These are phyloP conservation scores for Eurytoma adleriae DNA, from an alignment of 2,888 invertebrate genomes.

Conservation along the genomic window DNA sequence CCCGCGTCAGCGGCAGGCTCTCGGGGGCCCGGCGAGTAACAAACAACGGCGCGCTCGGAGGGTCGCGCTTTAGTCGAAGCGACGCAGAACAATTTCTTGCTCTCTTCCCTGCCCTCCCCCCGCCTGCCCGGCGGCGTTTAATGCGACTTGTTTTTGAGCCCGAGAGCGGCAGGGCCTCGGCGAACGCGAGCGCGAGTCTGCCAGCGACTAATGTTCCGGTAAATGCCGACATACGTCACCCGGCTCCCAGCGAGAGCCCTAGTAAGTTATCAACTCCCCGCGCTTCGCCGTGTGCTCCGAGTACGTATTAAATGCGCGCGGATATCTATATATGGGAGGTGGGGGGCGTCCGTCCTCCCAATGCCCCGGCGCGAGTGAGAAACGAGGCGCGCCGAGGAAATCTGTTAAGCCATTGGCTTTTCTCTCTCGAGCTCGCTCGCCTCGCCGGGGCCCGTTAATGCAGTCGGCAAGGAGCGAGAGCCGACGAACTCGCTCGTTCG, in stretches of 20 bases:
- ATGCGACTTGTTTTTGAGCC: constrained; percentile 53
- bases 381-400: constrained; percentile 39
- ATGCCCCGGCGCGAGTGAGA: constrained; percentile 19
- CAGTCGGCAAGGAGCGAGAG: background rate
- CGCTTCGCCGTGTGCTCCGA: background rate
- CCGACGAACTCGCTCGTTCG: background rate
- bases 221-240: constrained; percentile 59
- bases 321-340: background rate
- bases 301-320: background rate
- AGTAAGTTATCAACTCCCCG: constrained; percentile 60
- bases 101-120: background rate
- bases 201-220: constrained; percentile 57
- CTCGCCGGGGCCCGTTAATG: background rate
- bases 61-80: background rate
- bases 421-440: constrained; percentile 4
- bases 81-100: constrained; percentile 46
- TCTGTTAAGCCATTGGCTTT: constrained; percentile 45
- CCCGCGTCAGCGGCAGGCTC: constrained; percentile 8
- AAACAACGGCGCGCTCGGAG: constrained; percentile 14
- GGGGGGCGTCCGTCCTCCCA: background rate
- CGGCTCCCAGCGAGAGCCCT: constrained; percentile 44
- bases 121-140: constrained; percentile 25
- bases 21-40: constrained; percentile 5
- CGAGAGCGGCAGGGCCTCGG: background rate
- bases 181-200: background rate